Conservation (phyloP, 2,797 vertebrate genomes). For the Oceanodroma leucorhoa region DNA sequence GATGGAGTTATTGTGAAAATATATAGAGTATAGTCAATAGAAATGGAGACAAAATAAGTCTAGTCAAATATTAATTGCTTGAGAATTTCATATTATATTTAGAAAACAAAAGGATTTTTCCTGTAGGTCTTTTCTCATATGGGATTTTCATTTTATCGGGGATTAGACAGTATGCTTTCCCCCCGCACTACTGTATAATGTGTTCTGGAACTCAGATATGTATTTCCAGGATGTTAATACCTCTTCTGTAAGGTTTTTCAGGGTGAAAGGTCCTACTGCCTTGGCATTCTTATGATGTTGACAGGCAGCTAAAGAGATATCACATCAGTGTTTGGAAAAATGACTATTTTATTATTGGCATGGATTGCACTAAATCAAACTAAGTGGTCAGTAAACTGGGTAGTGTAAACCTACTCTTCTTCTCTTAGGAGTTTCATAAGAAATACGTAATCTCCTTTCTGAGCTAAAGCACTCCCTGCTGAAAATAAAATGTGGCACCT, state of each 20-base stretch:
- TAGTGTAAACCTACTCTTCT: background rate
- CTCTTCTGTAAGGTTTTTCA: background rate
- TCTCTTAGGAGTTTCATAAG: background rate
- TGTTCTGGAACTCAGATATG: background rate
- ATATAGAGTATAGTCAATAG: background rate
- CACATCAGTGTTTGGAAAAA: background rate
- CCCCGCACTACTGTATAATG: background rate
- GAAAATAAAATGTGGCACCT: background rate
- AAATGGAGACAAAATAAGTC: background rate
- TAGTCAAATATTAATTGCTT: conserved; percentile 9
- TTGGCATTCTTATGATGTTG: background rate
- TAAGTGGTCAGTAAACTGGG: background rate
- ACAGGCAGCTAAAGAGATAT: background rate
- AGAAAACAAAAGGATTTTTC: background rate
- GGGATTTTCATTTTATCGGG: background rate
- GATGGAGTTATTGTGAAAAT: background rate
- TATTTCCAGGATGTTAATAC: background rate
- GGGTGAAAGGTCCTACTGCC: background rate
- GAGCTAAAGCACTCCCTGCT: background rate
- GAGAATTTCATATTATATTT: background rate
- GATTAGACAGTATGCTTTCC: background rate
- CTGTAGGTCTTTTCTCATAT: background rate
- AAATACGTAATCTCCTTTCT: background rate
- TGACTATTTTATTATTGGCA: background rate
- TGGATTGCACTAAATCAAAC: background rate